A percentile compares a stretch with the other conserved stretches of the same genome.
Evolutionary conservation across 2,888 invertebrate species (phyloP).

Genomic region (Oscheius sp.): DNA sequence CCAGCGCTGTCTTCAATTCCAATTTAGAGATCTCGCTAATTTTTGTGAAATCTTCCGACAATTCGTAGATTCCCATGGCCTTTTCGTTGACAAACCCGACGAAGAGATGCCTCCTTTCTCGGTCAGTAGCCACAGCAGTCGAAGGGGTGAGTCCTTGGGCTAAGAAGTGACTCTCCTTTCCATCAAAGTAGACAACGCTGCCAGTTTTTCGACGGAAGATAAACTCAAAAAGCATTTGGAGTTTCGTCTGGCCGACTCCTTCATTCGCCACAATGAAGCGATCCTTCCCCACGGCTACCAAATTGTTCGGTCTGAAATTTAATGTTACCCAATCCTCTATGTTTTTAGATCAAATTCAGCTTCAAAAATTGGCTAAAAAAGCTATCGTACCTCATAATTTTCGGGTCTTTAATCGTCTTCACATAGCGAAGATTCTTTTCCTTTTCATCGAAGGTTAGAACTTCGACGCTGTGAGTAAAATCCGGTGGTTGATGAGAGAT

Average conservation of each 20-base stretch:
- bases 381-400: conserved; percentile 36
- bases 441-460: conserved; percentile 43
- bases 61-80: conserved; percentile 34
- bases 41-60: conserved; percentile 24
- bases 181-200: conserved; percentile 48
- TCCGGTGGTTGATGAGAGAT: conserved; percentile 36
- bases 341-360: too few species aligned
- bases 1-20: conserved; percentile 37
- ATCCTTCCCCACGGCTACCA: conserved; percentile 40
- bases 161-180: conserved; percentile 37
- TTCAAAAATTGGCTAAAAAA: neutral
- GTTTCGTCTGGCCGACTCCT: conserved; percentile 40
- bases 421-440: conserved; percentile 37
- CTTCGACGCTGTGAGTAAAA: conserved; percentile 46
- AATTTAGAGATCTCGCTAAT: neutral
- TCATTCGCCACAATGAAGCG: conserved; percentile 51
- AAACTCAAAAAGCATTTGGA: conserved; percentile 35
- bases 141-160: conserved; percentile 27
- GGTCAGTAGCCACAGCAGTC: conserved; percentile 49
- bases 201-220: conserved; percentile 38
- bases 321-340: too few species aligned
- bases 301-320: conserved; percentile 44
- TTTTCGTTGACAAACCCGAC: conserved; percentile 41
- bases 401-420: conserved; percentile 42
- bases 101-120: conserved; percentile 36